Percentiles rank a stretch among this genome's conserved stretches.
Conservation (phyloP, 1,140 invertebrate genomes). For the Linepithema humile region DNA sequence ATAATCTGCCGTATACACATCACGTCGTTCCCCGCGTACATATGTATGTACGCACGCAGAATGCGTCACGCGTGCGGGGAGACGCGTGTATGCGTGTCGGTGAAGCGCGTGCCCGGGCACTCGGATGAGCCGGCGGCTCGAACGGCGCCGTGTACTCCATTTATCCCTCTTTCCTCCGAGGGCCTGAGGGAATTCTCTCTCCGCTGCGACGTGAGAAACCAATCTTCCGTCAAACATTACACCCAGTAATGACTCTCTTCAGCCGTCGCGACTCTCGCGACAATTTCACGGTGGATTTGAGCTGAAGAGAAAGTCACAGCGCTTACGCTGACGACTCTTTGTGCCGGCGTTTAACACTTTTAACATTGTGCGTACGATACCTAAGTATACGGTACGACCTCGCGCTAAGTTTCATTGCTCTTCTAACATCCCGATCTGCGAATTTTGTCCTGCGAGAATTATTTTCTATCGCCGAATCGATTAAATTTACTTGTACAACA, state of each 20-base stretch:
- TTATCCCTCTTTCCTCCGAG: conserved; percentile 61
- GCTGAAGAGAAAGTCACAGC: conserved; percentile 1
- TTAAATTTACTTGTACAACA: too few relatives aligned
- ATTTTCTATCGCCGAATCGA: too few relatives aligned
- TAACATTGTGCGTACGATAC: not conserved
- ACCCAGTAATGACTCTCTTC: conserved; percentile 5
- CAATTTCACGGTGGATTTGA: conserved; percentile 11
- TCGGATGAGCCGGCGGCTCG: conserved; percentile 71
- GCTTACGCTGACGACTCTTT: not conserved
- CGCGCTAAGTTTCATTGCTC: too few relatives aligned
- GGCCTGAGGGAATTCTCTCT: conserved; percentile 61
- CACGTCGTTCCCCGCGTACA: conserved; percentile 46
- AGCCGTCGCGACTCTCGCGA: not conserved
- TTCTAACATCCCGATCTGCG: too few relatives aligned
- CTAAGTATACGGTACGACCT: too few relatives aligned
- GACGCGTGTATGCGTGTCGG: conserved; percentile 58
- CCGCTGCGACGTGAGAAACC: conserved; percentile 56
- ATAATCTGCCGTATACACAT: conserved; percentile 75
- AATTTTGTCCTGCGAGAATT: too few relatives aligned
- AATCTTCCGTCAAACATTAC: conserved; percentile 46
- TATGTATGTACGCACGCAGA: conserved; percentile 14
- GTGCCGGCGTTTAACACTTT: not conserved
- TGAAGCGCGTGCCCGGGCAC: conserved; percentile 71
- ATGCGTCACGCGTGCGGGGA: not conserved
- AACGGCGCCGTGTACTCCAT: conserved; percentile 56